Conservation (phyloP, 2,797 vertebrate genomes). For the Huso huso region DNA sequence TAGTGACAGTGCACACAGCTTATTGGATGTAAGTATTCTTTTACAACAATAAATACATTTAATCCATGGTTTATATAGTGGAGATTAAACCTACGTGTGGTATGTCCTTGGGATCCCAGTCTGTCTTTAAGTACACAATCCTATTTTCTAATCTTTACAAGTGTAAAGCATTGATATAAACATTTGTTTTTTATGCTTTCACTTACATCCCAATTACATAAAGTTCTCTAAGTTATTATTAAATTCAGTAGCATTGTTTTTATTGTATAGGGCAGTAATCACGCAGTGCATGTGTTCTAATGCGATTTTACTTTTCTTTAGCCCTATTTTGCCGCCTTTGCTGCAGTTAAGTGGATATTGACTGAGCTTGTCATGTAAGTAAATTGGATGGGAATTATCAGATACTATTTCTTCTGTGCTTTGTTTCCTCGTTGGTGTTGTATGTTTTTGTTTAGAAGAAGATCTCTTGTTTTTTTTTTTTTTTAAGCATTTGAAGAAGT, state of each 20-base stretch:
- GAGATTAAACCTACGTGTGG: no score
- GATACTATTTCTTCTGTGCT: slow-evolving; percentile 19
- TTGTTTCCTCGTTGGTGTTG: slow-evolving; percentile 15
- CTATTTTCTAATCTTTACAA: not conserved
- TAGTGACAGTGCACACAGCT: slow-evolving; percentile 76
- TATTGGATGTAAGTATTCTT: slow-evolving; percentile 79
- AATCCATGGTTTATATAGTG: no score
- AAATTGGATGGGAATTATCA: slow-evolving; percentile 27
- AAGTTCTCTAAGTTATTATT: slow-evolving; percentile 9
- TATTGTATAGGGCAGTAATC: not conserved
- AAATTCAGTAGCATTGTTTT: slow-evolving; percentile 13
- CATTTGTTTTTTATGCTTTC: not conserved
- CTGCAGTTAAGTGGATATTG: slow-evolving; percentile 87
- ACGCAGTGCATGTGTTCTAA: no score
- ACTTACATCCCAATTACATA: slow-evolving; percentile 22
- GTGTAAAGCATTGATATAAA: not conserved
- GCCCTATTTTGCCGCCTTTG: slow-evolving; percentile 88
- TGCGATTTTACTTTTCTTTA: slow-evolving; percentile 37
- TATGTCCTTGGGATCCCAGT: no score
- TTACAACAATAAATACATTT: not conserved
- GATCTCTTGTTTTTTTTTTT: slow-evolving; percentile 14
- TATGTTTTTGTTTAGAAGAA: slow-evolving; percentile 14
- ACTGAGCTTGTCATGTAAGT: slow-evolving; percentile 95
- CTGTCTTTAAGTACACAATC: no score
- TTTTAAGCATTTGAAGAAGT: slow-evolving; percentile 31